phyloP scores from a whole-genome alignment of 64 coral and sea anemone genomes.

The Stylophora pistillata region DNA sequence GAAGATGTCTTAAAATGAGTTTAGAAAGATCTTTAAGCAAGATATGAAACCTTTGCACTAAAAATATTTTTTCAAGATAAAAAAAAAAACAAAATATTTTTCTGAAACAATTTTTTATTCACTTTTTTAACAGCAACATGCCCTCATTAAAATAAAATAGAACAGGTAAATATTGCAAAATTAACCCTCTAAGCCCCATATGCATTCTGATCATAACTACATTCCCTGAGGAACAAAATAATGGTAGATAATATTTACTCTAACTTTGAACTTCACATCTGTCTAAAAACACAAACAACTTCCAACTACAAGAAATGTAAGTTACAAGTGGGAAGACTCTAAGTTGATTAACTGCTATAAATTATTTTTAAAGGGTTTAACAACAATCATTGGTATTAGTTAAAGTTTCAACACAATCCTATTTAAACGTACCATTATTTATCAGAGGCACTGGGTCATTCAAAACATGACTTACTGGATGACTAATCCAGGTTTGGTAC shows the following conservation, averaged over 20 bases:
- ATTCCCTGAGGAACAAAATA: no score
- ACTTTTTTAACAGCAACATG: no score
- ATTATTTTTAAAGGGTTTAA: no score
- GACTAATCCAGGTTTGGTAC: no score
- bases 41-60: slow-evolving; percentile 1
- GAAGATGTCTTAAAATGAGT: slow-evolving; percentile 2
- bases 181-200: no score
- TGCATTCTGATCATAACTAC: no score
- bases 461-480: no score
- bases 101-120: no score
- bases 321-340: neutral
- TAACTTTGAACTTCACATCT: neutral
- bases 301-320: neutral
- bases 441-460: neutral
- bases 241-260: no score
- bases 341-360: no score
- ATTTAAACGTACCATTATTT: neutral
- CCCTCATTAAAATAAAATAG: no score
- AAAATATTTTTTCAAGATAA: neutral
- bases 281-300: neutral
- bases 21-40: neutral
- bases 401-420: neutral
- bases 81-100: neutral
- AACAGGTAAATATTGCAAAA: no score
- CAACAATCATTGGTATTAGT: neutral